Evolutionary conservation across 2,888 invertebrate genomes (phyloP), one percentile per base, ranked within the genome.

Genomic region (Mycalesis mineus): DNA sequence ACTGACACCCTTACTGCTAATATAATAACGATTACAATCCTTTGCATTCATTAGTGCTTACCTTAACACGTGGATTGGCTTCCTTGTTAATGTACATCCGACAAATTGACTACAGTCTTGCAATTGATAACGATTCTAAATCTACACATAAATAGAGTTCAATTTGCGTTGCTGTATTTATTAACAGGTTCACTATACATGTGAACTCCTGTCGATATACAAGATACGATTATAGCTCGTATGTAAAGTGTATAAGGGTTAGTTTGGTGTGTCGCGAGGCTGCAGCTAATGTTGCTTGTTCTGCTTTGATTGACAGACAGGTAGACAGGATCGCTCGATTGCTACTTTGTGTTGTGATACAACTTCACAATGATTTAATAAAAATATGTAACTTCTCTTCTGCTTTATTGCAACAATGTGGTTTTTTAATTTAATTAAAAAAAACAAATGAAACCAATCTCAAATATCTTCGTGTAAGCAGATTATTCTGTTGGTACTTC

Each of bases 141-240:
- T n/a, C 0, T 6, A 0, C 0, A 14, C 1, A 3, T 0, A 3
- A 9, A 11, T 47, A 47, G 14, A 33, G 9, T 15, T 9, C 11
- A 33, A 11, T 15, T 47, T 33, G 11, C 15, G 0, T 15, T 47
- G 31, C 11, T n/a, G 11, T 5, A 6, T n/a, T 17, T 31, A 31
- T 47, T 9, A 9, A 6, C 1, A 15, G 47, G 47, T 47, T 15
- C 9, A 11, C 7, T 33, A 33, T 33, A 47, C 33, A 11, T 47
- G 47, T 47, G 31, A 47, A 47, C 31, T 31, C 47, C 11, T 47
- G 47, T 47, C 33, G 33, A 31, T 47, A 15, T 33, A 33, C 47
- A 11, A 9, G 47, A 33, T 33, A 15, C 31, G 15, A 15, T 47
- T 33, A 31, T 7, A 6, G 33, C 9, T 45, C 33, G 31, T 47